Evolutionary conservation across 2,113 vertebrate species (phyloP).

Genomic region (Channa argus): DNA sequence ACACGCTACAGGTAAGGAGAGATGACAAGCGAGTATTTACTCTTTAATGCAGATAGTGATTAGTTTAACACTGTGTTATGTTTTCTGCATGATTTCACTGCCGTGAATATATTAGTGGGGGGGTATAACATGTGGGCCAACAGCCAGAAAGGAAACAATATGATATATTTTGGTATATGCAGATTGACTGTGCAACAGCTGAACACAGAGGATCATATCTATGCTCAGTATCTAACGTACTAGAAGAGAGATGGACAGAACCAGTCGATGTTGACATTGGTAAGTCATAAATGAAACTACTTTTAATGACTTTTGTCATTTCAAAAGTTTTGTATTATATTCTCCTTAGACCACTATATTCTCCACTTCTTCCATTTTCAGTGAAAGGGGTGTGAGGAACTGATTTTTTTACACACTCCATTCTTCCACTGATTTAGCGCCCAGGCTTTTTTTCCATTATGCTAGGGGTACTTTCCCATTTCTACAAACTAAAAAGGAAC

Average conservation of each 20-base stretch:
- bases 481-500: conserved; percentile 71
- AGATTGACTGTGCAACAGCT: conserved; percentile 72
- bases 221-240: conserved; percentile 85
- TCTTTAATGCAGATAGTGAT: conserved; percentile 6
- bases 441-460: conserved; percentile 67
- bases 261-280: conserved; percentile 83
- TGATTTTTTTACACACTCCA: conserved; percentile 14
- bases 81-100: conserved; percentile 16
- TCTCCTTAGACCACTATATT: background rate
- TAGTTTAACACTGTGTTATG: conserved; percentile 9
- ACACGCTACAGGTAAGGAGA: conserved; percentile 80
- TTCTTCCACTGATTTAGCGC: conserved; percentile 49
- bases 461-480: conserved; percentile 79
- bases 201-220: conserved; percentile 83
- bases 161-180: conserved; percentile 32
- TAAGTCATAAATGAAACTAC: conserved; percentile 62
- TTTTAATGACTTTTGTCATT: background rate
- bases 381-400: background rate
- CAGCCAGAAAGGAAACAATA: background rate
- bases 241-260: conserved; percentile 85
- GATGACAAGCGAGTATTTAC: background rate
- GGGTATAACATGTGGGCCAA: background rate
- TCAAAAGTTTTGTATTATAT: background rate
- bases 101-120: conserved; percentile 3
- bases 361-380: conserved; percentile 5